Evolutionary conservation across 2,113 vertebrate species (phyloP).

Genomic region (Pungitius pungitius): DNA sequence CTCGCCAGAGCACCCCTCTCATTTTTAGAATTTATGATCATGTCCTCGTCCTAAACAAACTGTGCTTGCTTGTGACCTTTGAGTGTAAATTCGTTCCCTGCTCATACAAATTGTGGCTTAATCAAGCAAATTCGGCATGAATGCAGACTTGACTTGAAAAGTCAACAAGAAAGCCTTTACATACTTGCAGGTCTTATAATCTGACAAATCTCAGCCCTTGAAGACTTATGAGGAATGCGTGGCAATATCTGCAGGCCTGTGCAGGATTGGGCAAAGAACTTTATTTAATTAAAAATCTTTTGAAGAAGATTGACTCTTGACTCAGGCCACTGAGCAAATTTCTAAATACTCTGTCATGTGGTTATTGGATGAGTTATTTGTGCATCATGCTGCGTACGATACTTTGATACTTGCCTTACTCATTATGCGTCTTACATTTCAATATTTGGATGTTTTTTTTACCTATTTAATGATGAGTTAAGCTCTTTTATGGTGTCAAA

Average conservation of each 20-base stretch:
- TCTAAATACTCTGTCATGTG: slow-evolving; percentile 6
- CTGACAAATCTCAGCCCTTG: slow-evolving; percentile 8
- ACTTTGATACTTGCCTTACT: background rate
- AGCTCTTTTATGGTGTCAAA: background rate
- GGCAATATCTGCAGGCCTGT: background rate
- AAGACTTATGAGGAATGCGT: slow-evolving; percentile 42
- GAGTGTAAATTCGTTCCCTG: background rate
- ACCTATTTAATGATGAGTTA: background rate
- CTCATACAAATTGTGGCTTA: background rate
- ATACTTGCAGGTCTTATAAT: slow-evolving; percentile 38
- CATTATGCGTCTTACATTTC: background rate
- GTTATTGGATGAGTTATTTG: background rate
- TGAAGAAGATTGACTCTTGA: background rate
- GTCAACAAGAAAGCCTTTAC: slow-evolving; percentile 4
- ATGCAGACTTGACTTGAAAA: slow-evolving; percentile 1
- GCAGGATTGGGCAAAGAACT: background rate
- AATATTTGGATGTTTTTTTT: background rate
- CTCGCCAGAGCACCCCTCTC: background rate
- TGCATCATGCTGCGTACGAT: background rate
- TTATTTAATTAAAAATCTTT: slow-evolving; percentile 20
- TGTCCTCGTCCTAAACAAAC: background rate
- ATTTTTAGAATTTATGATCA: background rate
- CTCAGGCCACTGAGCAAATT: background rate
- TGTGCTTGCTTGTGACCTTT: background rate
- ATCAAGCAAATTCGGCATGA: background rate